Evolutionary conservation across 2,888 invertebrate genomes (phyloP).

Genomic region (Hirtodrosophila alboralis): DNA sequence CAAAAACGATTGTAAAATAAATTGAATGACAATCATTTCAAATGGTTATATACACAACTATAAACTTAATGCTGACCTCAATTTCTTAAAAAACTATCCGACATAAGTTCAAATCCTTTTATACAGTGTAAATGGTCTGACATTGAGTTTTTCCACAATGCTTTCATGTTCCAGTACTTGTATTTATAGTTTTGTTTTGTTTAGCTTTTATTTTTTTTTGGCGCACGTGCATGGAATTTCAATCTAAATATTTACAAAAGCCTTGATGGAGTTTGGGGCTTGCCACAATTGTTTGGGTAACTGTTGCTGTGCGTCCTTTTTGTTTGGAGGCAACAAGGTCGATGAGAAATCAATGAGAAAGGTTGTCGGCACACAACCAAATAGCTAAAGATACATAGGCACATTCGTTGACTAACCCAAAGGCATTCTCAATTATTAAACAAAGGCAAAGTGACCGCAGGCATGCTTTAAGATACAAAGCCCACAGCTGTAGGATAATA

Average conservation of each 20-base stretch:
- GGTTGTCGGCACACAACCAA: not conserved
- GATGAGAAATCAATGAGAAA: constrained; percentile 38
- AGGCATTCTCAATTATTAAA: constrained; percentile 49
- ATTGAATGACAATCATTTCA: constrained; percentile 43
- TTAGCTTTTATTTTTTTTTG: constrained; percentile 5
- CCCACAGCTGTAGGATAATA: constrained; percentile 53
- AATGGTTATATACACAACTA: not conserved
- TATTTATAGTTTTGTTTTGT: constrained; percentile 36
- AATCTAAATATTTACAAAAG: constrained; percentile 51
- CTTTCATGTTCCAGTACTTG: constrained; percentile 23
- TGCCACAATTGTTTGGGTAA: constrained; percentile 36
- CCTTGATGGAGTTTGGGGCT: constrained; percentile 5
- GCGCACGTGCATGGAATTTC: constrained; percentile 53
- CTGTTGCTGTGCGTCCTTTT: constrained; percentile 55
- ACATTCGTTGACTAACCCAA: not conserved
- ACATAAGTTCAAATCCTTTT: constrained; percentile 46
- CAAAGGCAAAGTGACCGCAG: constrained; percentile 47
- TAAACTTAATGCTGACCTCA: constrained; percentile 35
- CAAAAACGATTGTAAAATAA: constrained; percentile 41
- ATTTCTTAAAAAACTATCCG: constrained; percentile 44
- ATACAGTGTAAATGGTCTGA: constrained; percentile 42
- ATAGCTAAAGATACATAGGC: constrained; percentile 6
- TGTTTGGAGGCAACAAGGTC: constrained; percentile 4
- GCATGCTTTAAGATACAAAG: constrained; percentile 40
- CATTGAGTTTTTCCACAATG: constrained; percentile 39